Conservation (phyloP, 2,888 invertebrate species). For the Aethes cnicana region DNA sequence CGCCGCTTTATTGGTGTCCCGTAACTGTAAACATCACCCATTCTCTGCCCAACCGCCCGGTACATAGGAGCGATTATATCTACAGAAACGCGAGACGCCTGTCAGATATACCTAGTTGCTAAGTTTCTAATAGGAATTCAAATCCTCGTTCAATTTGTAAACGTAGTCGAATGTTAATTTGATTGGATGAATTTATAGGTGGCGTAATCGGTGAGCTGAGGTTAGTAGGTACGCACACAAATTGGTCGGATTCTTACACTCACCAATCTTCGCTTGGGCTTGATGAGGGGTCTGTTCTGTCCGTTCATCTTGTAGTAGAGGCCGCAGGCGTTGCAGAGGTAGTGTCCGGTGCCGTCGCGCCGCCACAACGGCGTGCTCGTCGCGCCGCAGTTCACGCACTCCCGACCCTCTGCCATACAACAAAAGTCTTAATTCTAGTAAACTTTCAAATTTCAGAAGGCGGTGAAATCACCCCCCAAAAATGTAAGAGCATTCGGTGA, state of each 20-base stretch:
- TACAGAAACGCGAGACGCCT: constrained; percentile 22
- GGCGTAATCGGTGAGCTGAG: background rate
- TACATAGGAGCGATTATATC: constrained; percentile 23
- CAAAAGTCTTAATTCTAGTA: constrained; percentile 19
- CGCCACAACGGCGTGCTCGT: constrained; percentile 99
- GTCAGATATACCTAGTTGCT: constrained; percentile 17
- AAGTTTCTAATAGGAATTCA: constrained; percentile 21
- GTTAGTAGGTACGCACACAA: constrained; percentile 37
- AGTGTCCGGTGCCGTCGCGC: constrained; percentile 98
- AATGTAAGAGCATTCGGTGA: background rate
- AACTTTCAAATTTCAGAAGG: constrained; percentile 5
- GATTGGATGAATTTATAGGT: background rate
- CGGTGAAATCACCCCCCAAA: constrained; percentile 21
- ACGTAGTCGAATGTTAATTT: constrained; percentile 9
- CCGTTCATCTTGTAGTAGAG: constrained; percentile 99
- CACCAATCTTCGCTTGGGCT: constrained; percentile 99
- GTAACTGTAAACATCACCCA: constrained; percentile 80
- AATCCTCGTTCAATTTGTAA: constrained; percentile 15
- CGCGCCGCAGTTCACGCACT: constrained; percentile 99
- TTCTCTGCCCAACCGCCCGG: constrained; percentile 34
- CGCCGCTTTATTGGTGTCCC: constrained; percentile 80
- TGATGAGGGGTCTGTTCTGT: constrained; percentile 98
- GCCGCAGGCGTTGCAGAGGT: constrained; percentile 99
- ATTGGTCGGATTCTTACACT: constrained; percentile 87
- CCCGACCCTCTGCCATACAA: constrained; percentile 91